Conservation (phyloP, 2,888 invertebrate species). For the Andrena minutula region DNA sequence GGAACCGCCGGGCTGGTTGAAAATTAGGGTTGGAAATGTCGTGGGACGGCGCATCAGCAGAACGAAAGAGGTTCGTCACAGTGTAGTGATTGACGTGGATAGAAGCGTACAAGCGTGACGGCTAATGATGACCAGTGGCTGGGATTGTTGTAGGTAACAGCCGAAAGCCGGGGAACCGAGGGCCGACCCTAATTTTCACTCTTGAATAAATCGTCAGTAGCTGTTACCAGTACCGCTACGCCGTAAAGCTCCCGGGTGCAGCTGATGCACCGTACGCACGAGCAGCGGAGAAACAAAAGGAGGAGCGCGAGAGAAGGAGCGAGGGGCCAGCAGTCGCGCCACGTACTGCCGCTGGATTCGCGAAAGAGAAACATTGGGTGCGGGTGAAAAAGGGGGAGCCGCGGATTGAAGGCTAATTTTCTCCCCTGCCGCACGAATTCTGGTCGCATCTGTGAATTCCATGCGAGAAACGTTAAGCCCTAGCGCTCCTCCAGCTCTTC, state of each 20-base stretch:
- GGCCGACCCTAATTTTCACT: conserved; percentile 63
- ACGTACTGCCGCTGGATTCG: conserved; percentile 20
- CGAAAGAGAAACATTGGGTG: conserved; percentile 47
- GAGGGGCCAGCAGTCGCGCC: conserved; percentile 20
- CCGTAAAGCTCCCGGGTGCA: conserved; percentile 46
- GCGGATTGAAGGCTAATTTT: conserved; percentile 48
- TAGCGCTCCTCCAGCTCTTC: not conserved
- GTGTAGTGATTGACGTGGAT: conserved; percentile 17
- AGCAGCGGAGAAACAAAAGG: conserved; percentile 47
- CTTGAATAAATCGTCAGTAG: conserved; percentile 64
- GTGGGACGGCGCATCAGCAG: not conserved
- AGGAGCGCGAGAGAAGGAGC: conserved; percentile 23
- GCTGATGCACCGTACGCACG: conserved; percentile 51
- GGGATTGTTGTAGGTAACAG: conserved; percentile 48
- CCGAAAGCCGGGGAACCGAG: conserved; percentile 38
- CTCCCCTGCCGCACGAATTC: conserved; percentile 6
- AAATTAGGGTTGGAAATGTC: conserved; percentile 1
- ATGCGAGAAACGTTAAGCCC: not conserved
- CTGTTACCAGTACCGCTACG: conserved; percentile 60
- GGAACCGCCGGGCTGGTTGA: not conserved
- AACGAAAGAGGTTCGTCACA: conserved; percentile 13
- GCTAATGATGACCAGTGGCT: conserved; percentile 40
- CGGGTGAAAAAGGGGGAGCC: conserved; percentile 42
- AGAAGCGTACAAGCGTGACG: conserved; percentile 28
- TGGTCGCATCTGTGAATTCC: not conserved